Conservation (phyloP, 2,113 vertebrate genomes). For the Cairina moschata region DNA sequence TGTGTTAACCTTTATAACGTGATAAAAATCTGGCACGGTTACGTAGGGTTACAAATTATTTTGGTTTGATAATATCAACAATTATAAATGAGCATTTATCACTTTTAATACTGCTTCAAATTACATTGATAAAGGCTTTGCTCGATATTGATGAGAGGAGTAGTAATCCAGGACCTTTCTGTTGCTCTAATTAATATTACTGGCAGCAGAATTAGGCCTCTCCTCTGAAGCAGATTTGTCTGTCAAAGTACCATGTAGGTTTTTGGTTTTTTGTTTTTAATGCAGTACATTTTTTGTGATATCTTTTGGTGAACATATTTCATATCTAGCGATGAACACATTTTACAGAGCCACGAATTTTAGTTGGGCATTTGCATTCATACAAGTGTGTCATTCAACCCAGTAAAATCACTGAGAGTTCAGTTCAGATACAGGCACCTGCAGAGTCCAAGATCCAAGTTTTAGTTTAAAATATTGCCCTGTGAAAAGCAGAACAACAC, state of each 20-base stretch:
- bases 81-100: slow-evolving; percentile 56
- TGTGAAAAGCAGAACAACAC: not conserved
- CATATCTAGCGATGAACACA: not conserved
- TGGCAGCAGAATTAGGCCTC: slow-evolving; percentile 21
- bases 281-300: not conserved
- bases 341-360: not conserved
- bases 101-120: slow-evolving; percentile 51
- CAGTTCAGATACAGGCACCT: not conserved
- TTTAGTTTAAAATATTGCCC: not conserved
- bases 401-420: not conserved
- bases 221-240: not conserved
- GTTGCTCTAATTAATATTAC: slow-evolving; percentile 27
- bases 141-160: slow-evolving; percentile 46
- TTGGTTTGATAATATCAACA: slow-evolving; percentile 65
- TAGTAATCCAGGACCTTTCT: slow-evolving; percentile 29
- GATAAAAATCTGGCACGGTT: slow-evolving; percentile 66
- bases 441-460: not conserved
- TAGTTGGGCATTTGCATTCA: not conserved
- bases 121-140: slow-evolving; percentile 63
- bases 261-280: not conserved
- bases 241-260: not conserved
- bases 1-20: slow-evolving; percentile 61
- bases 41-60: slow-evolving; percentile 49
- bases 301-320: not conserved
- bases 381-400: not conserved